Evolutionary conservation across 1,140 invertebrate species (phyloP).

Genomic region (Tigriopus japonicus): DNA sequence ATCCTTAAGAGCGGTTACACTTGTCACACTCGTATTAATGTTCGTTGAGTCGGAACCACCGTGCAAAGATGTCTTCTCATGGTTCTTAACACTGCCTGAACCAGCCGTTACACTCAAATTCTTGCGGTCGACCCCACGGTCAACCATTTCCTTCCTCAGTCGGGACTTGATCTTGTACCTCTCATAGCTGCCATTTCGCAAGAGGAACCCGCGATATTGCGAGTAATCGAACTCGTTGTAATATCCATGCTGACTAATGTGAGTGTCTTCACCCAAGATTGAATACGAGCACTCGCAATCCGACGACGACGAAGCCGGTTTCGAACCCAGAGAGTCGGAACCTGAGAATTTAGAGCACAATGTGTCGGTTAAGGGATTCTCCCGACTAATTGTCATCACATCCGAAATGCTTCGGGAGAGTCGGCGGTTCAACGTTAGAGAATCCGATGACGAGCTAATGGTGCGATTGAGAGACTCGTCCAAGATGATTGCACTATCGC

Average conservation of each 20-base stretch:
- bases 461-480: neutral
- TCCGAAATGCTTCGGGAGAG: neutral
- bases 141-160: no score
- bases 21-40: no score
- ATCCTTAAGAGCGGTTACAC: no score
- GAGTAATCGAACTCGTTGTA: no score
- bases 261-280: neutral
- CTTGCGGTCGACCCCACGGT: no score
- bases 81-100: no score
- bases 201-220: neutral
- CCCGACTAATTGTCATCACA: neutral
- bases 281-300: neutral
- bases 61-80: no score
- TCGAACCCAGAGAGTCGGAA: neutral
- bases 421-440: neutral
- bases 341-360: no score
- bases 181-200: neutral
- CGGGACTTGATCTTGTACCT: neutral
- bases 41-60: no score
- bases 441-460: neutral
- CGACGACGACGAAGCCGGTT: neutral
- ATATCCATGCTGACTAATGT: neutral
- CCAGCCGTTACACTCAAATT: no score
- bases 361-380: no score
- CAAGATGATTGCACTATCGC: constrained; percentile 7